These are phyloP conservation scores for Labroides dimidiatus DNA, from an alignment of 2,797 vertebrate genomes.

Conservation along the genomic window DNA sequence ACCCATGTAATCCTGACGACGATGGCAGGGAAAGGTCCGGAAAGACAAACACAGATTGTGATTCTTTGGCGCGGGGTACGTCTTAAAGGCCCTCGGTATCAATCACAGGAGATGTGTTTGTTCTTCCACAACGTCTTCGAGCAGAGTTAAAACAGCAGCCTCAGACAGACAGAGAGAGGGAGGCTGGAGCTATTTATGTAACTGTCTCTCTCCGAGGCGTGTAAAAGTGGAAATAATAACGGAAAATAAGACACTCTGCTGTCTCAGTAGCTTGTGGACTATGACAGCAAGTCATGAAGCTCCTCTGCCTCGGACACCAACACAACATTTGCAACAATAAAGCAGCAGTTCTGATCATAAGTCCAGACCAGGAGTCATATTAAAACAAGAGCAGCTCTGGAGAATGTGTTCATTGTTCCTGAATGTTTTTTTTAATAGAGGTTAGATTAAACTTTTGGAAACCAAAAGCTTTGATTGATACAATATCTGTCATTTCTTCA, in stretches of 20 bases:
- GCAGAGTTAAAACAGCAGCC: slow-evolving; percentile 3
- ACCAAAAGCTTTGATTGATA: too few species aligned
- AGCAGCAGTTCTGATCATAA: neutral
- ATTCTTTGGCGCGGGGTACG: slow-evolving; percentile 16
- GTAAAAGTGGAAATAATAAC: slow-evolving; percentile 29
- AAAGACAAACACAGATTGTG: slow-evolving; percentile 48
- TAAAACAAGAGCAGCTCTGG: too few species aligned
- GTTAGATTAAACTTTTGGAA: too few species aligned
- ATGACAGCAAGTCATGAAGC: slow-evolving; percentile 9
- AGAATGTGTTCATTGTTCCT: too few species aligned
- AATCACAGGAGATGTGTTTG: slow-evolving; percentile 28
- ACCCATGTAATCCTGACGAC: slow-evolving; percentile 26
- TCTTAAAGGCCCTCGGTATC: slow-evolving; percentile 28
- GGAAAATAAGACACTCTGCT: slow-evolving; percentile 10
- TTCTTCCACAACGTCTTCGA: slow-evolving; percentile 16
- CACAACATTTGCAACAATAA: neutral
- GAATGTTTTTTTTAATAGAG: too few species aligned
- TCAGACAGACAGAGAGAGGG: neutral
- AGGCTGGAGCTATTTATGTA: slow-evolving; percentile 32
- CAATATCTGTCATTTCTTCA: too few species aligned
- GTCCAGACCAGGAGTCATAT: too few species aligned
- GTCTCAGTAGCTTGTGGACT: slow-evolving; percentile 10
- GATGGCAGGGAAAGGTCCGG: slow-evolving; percentile 41
- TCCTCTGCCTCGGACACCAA: slow-evolving; percentile 1
- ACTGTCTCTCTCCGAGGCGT: neutral